phyloP scores from a whole-genome alignment of 1,140 invertebrate species.

The Drosophila pseudoobscura region DNA sequence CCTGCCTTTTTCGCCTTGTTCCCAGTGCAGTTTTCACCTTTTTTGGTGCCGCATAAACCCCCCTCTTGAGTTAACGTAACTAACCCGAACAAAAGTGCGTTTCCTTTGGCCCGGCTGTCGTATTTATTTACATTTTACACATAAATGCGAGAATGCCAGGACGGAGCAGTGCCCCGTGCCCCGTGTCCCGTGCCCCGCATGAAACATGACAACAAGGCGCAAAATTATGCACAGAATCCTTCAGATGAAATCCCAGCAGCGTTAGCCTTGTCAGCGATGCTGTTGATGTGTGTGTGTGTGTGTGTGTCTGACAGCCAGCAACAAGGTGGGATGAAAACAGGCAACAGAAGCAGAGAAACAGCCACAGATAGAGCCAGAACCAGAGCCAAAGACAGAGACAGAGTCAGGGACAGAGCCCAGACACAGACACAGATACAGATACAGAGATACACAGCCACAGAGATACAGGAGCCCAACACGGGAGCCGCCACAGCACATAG shows the following conservation, averaged over 20 bases:
- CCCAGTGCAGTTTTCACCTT: not conserved
- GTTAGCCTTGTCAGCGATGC: conserved; percentile 54
- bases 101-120: conserved; percentile 39
- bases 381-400: not conserved
- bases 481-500: not conserved
- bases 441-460: conserved; percentile 13
- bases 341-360: conserved; percentile 12
- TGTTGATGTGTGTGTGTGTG: conserved; percentile 40
- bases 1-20: too few species aligned
- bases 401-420: not conserved
- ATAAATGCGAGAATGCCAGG: conserved; percentile 32
- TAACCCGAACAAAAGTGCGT: conserved; percentile 56
- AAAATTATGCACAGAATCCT: conserved; percentile 71
- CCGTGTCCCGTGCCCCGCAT: not conserved
- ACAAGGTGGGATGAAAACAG: conserved; percentile 65
- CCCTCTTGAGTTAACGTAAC: conserved; percentile 20
- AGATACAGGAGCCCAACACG: conserved; percentile 16
- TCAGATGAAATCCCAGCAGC: conserved; percentile 69
- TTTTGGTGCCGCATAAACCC: conserved; percentile 53
- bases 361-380: not conserved
- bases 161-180: too few species aligned
- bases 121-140: conserved; percentile 79
- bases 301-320: conserved; percentile 38
- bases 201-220: conserved; percentile 75
- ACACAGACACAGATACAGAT: conserved; percentile 16